Base-by-base conservation (phyloP, 2,113 vertebrate species). In the Elanoides forficatus region DNA sequence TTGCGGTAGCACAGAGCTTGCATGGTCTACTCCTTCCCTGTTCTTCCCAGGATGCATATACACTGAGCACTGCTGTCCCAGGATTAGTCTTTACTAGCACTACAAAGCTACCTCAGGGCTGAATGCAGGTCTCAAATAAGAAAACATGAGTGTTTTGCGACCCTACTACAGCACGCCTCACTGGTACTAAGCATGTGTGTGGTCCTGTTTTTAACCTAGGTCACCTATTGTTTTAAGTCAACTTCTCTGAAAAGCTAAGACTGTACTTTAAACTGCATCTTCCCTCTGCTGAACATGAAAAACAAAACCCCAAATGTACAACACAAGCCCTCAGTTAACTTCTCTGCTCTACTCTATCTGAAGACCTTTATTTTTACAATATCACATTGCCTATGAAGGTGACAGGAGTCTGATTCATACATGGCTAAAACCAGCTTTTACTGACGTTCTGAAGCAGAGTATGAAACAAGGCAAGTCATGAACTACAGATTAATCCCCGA, bases 11-110 rank as follows among this genome's bases (percentile, higher is more conserved):
- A 71, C 26, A 67, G n/a, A 45, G 7, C 13, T 63, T 7, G 1
- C 13, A 3, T 0, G 3, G 2, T 13, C 15, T 27, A 2, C 22
- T 63, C 26, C 18, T 7, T 43, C 16, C 11, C 34, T 1, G 0
- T 9, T 19, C 15, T 73, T 52, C 45, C 34, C 34, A 47, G 34
- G 14, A 30, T 6, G 11, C 38, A 40, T 10, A n/a, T 15, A n/a
- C 6, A 15, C 3, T 19, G 22, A 68, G 45, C 29, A 25, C 14
- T 23, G 26, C 22, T 30, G 1, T 9, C 30, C 50, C 60, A 73
- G 27, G 7, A 13, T 22, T n/a, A 6, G 13, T 29, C 30, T 67
- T 67, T 13, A 42, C 3, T 40, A 65, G 40, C 36, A 15, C 52
- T 25, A 20, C 23, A 67, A 36, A 75, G 8, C 17, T 23, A 14